A percentile compares a stretch with the other conserved stretches of the same genome.
Conservation (phyloP, 2,888 invertebrate genomes). For the Machimus atricapillus region DNA sequence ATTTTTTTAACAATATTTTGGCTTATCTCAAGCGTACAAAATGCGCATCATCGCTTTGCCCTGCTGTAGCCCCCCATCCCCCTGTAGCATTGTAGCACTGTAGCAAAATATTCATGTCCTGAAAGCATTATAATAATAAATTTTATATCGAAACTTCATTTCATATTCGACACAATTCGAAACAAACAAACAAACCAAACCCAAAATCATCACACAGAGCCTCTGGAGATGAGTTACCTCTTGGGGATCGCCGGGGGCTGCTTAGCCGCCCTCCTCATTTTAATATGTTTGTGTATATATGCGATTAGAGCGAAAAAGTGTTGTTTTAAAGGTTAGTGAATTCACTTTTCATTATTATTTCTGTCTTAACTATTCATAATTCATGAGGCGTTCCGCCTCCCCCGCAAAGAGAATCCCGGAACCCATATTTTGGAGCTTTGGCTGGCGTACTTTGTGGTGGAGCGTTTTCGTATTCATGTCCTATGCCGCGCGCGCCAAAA, state of each 20-base stretch:
- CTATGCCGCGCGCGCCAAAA: background rate
- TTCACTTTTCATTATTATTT: background rate
- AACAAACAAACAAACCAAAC: conserved; percentile 1
- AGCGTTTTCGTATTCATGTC: background rate
- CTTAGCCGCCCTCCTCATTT: conserved; percentile 65
- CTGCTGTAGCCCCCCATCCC: background rate
- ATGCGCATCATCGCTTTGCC: background rate
- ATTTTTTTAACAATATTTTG: background rate
- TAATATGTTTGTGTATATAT: conserved; percentile 67
- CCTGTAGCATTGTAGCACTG: background rate
- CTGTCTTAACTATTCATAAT: background rate
- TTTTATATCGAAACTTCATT: conserved; percentile 15
- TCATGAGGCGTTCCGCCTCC: background rate
- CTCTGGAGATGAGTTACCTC: conserved; percentile 68
- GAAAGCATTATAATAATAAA: conserved; percentile 13
- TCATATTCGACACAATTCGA: conserved; percentile 11
- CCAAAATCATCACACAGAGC: conserved; percentile 62
- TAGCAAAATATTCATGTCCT: background rate
- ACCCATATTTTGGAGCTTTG: background rate
- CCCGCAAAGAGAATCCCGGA: background rate
- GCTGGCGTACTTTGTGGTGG: background rate
- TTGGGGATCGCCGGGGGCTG: conserved; percentile 67
- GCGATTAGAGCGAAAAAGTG: conserved; percentile 68
- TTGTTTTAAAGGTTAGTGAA: conserved; percentile 69
- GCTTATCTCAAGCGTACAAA: background rate